phyloP scores from a whole-genome alignment of 2,888 invertebrate genomes.

The Abrostola triplasia region DNA sequence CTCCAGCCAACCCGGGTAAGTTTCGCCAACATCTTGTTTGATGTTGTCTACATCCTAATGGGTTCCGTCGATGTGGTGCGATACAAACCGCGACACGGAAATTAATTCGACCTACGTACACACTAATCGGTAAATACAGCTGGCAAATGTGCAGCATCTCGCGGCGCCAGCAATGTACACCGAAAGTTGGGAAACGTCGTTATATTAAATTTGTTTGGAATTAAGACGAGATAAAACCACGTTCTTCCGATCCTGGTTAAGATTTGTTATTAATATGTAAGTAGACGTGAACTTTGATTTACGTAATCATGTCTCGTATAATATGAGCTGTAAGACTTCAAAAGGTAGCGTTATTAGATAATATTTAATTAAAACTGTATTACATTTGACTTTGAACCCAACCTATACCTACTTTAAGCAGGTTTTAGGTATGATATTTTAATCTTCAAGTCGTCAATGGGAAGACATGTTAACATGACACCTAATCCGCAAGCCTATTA shows the following conservation, averaged over 20 bases:
- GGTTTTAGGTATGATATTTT: background rate
- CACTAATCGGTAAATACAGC: conserved; percentile 31
- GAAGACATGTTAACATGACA: too few species aligned
- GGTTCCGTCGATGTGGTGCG: conserved; percentile 57
- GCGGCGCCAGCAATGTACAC: conserved; percentile 27
- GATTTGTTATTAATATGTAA: conserved; percentile 42
- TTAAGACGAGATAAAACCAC: conserved; percentile 37
- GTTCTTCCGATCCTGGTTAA: conserved; percentile 24
- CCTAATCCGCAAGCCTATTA: too few species aligned
- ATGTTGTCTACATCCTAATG: conserved; percentile 64
- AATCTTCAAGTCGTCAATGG: too few species aligned
- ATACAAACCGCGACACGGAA: conserved; percentile 64
- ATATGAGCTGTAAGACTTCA: conserved; percentile 23
- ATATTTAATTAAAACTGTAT: too few species aligned
- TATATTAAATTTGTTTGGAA: conserved; percentile 38
- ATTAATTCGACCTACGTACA: conserved; percentile 63
- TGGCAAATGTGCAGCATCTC: conserved; percentile 6
- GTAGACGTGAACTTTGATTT: conserved; percentile 23
- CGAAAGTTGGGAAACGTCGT: conserved; percentile 37
- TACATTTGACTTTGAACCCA: background rate
- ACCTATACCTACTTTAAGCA: too few species aligned
- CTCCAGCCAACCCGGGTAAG: conserved; percentile 43
- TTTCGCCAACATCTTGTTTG: conserved; percentile 60
- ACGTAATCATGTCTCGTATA: conserved; percentile 25
- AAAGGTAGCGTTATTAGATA: conserved; percentile 17